These are phyloP conservation scores for Sceliomorpha sp. DNA, from an alignment of 2,888 invertebrate genomes.

Conservation along the genomic window DNA sequence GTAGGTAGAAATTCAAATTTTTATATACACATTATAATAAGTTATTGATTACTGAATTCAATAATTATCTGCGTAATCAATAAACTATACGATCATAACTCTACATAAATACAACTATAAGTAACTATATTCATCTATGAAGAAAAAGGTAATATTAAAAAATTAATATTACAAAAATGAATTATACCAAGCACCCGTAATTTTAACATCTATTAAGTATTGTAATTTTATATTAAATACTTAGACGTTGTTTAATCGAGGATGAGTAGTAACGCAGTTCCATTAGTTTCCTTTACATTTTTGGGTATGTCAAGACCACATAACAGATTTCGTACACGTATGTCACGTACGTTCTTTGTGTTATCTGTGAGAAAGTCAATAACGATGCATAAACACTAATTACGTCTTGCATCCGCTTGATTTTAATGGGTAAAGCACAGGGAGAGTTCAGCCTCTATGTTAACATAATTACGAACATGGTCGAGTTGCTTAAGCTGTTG, in stretches of 20 bases:
- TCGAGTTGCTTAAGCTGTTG: slow-evolving; percentile 20
- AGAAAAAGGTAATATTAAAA: too few relatives aligned
- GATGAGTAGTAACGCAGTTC: too few relatives aligned
- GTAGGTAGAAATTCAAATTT: too few relatives aligned
- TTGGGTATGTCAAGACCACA: slow-evolving; percentile 1
- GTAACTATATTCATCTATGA: too few relatives aligned
- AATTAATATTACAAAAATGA: too few relatives aligned
- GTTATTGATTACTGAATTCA: too few relatives aligned
- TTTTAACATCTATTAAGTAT: too few relatives aligned
- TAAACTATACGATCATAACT: too few relatives aligned
- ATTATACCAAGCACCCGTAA: too few relatives aligned
- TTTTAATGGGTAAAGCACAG: slow-evolving; percentile 28
- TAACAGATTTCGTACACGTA: slow-evolving; percentile 9
- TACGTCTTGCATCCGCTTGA: slow-evolving; percentile 28
- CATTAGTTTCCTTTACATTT: not conserved
- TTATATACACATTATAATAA: too few relatives aligned
- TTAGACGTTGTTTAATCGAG: not conserved
- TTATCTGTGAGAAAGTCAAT: slow-evolving; percentile 28
- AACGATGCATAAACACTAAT: slow-evolving; percentile 30
- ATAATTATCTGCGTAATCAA: too few relatives aligned
- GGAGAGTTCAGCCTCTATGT: slow-evolving; percentile 23
- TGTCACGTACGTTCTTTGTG: slow-evolving; percentile 17
- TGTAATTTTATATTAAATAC: not conserved
- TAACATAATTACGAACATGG: slow-evolving; percentile 34
- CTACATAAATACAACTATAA: too few relatives aligned